Evolutionary conservation across 1,140 invertebrate genomes (phyloP), one percentile per base, ranked within the genome.

Genomic region (Eufriesea mexicana): DNA sequence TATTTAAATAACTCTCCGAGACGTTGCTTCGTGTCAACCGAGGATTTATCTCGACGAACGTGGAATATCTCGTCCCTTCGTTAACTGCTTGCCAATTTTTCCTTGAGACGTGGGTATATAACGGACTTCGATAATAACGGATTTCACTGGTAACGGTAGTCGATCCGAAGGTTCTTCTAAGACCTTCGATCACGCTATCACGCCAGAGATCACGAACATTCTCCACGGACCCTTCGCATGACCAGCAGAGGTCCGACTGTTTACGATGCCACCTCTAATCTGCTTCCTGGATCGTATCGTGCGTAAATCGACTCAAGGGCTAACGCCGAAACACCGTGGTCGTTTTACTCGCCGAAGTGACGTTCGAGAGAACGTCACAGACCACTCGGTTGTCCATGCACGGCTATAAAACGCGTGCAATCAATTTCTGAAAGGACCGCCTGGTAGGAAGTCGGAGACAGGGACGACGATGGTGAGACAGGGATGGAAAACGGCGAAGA

Each of bases 371-470:
- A 1, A n/a, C 5, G 10, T 45, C 28, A 23, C 57, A 5, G 2
- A 16, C 18, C 16, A 49, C 18, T 35, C 35, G 35, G 28, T 2
- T 14, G 25, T 23, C 0, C 16, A 45, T 10, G 18, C 9, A 10
- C 9, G 28, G 20, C 47, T 51, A n/a, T 54, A 45, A 72, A 74
- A 73, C 35, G 70, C 18, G 74, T 23, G 83, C 54, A 75, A 88
- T 88, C 68, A 87, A 87, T 86, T 80, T 81, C 68, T 49, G 57
- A 57, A 86, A 79, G 86, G 74, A 82, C 80, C 59, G 73, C 35
- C 25, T 64, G 59, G 25, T 25, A 28, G 45, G 51, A 67, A 35
- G 57, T 61, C 20, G 61, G n/a, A 77, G 16, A 47, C 61, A 57
- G 57, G 10, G 25, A 73, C 16, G 18, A 10, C 23, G 14, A 42